Evolutionary conservation across 2,888 invertebrate genomes (phyloP).

Genomic region (Ariolimax columbianus): DNA sequence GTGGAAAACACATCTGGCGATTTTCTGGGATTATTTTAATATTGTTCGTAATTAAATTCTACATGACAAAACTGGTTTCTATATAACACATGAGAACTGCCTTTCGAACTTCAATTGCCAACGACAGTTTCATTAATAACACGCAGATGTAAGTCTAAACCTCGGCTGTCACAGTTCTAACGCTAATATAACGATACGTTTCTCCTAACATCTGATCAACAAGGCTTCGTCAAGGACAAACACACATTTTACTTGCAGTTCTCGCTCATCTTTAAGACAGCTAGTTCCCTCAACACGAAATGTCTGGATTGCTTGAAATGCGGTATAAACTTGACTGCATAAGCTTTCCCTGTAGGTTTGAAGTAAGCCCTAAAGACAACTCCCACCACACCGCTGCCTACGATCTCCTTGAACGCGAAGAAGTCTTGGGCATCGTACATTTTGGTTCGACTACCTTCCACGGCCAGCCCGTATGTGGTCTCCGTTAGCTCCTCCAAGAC

Average conservation of each 20-base stretch:
- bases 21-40: too few relatives aligned
- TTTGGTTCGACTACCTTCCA: background rate
- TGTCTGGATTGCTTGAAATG: slow-evolving; percentile 20
- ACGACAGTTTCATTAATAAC: too few relatives aligned
- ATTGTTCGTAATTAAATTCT: too few relatives aligned
- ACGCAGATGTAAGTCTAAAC: too few relatives aligned
- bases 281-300: slow-evolving; percentile 35
- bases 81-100: too few relatives aligned
- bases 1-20: too few relatives aligned
- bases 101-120: too few relatives aligned
- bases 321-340: slow-evolving; percentile 45
- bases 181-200: too few relatives aligned
- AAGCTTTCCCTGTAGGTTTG: slow-evolving; percentile 32
- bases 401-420: slow-evolving; percentile 42
- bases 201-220: too few relatives aligned
- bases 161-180: too few relatives aligned
- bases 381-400: slow-evolving; percentile 32
- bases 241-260: slow-evolving; percentile 25
- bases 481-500: slow-evolving; percentile 12
- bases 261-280: background rate
- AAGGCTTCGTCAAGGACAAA: too few relatives aligned
- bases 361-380: slow-evolving; percentile 44
- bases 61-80: too few relatives aligned
- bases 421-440: slow-evolving; percentile 42
- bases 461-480: slow-evolving; percentile 31